Percentiles rank a stretch among this genome's conserved stretches.
Conservation (phyloP, 2,113 vertebrate species). For the Pontoporia blainvillei region DNA sequence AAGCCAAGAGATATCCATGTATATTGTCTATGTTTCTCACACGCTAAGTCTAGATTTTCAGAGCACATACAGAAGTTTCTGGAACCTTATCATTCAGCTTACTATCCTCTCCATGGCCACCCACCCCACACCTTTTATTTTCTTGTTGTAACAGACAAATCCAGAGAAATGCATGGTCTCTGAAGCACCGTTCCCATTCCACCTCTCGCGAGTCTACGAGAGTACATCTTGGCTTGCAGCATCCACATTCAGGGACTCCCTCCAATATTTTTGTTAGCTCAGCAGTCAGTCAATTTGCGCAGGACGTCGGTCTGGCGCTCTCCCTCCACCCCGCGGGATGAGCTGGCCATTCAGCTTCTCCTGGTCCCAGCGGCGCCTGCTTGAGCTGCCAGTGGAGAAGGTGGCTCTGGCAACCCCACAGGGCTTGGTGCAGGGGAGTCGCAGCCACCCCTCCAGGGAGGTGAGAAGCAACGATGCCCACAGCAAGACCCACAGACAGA, state of each 20-base stretch:
- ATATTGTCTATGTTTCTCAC: neutral
- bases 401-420: neutral
- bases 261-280: neutral
- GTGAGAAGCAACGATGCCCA: rapidly evolving
- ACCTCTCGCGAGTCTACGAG: neutral
- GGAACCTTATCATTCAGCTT: neutral
- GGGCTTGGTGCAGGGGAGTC: neutral
- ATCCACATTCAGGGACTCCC: neutral
- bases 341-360: neutral
- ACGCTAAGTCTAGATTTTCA: neutral
- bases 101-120: neutral
- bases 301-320: neutral
- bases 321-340: neutral
- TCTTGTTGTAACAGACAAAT: neutral
- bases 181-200: neutral
- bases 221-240: neutral
- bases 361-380: too few relatives aligned
- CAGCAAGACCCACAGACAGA: neutral
- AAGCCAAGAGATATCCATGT: neutral
- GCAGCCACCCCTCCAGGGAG: neutral
- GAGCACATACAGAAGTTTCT: neutral
- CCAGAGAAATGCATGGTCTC: neutral
- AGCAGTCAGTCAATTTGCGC: neutral
- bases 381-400: neutral
- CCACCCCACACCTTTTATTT: neutral